Percentiles rank a stretch among this genome's conserved stretches.
These are phyloP conservation scores for Notoglanidium macrostoma DNA, from an alignment of 2,797 vertebrate genomes.

Conservation along the genomic window DNA sequence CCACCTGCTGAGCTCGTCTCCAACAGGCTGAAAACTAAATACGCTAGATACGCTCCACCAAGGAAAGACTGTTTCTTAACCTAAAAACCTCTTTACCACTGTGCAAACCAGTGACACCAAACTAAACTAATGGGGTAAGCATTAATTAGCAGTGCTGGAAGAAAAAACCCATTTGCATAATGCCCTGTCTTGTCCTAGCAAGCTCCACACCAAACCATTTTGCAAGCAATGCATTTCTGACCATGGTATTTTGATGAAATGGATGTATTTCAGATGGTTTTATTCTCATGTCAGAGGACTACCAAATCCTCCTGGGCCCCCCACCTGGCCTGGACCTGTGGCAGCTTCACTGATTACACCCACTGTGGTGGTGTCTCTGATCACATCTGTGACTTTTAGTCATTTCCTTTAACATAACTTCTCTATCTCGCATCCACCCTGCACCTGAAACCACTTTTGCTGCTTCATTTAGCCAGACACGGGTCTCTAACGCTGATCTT, in stretches of 20 bases:
- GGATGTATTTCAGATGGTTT: neutral
- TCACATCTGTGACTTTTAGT: neutral
- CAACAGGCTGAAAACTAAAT: neutral
- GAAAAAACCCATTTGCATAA: neutral
- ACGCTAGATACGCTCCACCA: neutral
- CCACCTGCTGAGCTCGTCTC: slow-evolving; percentile 13
- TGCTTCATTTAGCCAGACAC: neutral
- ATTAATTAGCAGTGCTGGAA: neutral
- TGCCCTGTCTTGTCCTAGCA: neutral
- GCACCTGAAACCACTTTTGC: neutral
- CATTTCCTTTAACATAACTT: neutral
- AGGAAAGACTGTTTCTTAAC: neutral
- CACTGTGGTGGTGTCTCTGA: neutral
- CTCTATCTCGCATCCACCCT: neutral
- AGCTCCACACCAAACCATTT: neutral
- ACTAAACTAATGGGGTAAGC: neutral
- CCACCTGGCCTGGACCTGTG: neutral
- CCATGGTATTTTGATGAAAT: neutral
- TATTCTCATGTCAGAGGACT: neutral
- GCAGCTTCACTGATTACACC: neutral
- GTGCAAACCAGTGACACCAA: neutral
- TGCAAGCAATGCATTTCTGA: neutral
- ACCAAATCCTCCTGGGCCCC: neutral
- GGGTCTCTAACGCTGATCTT: slow-evolving; percentile 28
- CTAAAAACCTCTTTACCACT: neutral